Conservation (phyloP, 2,797 vertebrate genomes). For the Rhabdomys pumilio region DNA sequence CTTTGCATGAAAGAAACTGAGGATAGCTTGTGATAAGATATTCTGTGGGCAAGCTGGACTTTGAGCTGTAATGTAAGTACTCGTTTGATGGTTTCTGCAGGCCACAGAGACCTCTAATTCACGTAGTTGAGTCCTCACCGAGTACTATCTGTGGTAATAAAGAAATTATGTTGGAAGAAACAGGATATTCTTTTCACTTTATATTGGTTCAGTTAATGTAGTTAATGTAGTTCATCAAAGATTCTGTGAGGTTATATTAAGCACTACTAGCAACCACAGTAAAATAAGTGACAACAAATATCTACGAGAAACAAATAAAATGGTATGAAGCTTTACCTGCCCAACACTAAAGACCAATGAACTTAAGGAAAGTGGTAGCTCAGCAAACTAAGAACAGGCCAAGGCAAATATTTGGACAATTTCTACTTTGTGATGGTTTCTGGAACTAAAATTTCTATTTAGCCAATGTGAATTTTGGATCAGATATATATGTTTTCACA, state of each 20-base stretch:
- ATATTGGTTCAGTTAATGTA: neutral
- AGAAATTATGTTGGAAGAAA: conserved; percentile 1
- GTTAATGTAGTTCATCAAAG: conserved; percentile 52
- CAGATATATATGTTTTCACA: neutral
- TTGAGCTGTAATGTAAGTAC: neutral
- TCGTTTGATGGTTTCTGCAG: conserved; percentile 21
- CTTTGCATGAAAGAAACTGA: neutral
- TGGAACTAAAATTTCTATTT: conserved; percentile 8
- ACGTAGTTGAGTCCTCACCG: neutral
- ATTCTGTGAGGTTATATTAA: neutral
- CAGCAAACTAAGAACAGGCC: neutral
- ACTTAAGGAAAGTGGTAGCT: neutral
- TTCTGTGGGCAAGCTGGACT: neutral
- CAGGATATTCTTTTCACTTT: neutral
- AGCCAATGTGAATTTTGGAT: neutral
- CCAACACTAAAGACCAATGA: neutral
- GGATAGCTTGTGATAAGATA: neutral
- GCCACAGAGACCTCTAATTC: neutral
- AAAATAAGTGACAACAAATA: neutral
- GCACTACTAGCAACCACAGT: neutral
- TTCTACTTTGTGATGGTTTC: neutral
- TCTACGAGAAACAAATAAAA: conserved; percentile 12
- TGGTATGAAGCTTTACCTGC: neutral
- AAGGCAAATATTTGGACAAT: neutral
- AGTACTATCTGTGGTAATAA: neutral